A percentile compares a stretch with the other conserved stretches of the same genome.
These are phyloP conservation scores for Drosophila yakuba DNA, from an alignment of 1,140 invertebrate species.

Conservation along the genomic window DNA sequence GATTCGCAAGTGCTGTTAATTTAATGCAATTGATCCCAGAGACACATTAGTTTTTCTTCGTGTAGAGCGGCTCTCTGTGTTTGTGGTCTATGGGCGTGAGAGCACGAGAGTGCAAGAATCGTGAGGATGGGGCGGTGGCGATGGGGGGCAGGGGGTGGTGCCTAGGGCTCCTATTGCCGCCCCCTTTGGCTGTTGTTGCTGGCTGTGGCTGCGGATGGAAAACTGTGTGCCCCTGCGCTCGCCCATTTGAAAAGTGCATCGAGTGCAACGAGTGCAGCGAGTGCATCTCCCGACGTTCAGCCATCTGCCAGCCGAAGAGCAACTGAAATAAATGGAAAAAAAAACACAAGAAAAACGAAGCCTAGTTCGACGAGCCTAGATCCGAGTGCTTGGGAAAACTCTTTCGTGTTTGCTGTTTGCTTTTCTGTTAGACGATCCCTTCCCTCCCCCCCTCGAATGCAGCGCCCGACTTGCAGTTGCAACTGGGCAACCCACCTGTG, in stretches of 20 bases:
- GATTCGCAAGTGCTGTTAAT: background rate
- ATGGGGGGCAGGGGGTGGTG: slow-evolving; percentile 2
- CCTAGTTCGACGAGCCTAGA: slow-evolving; percentile 56
- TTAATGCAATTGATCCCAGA: background rate
- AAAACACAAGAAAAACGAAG: slow-evolving; percentile 36
- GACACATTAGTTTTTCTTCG: slow-evolving; percentile 5
- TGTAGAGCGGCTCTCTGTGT: slow-evolving; percentile 28
- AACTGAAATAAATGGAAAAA: slow-evolving; percentile 25
- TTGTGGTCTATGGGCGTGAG: slow-evolving; percentile 43
- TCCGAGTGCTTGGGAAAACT: slow-evolving; percentile 78
- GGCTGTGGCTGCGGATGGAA: slow-evolving; percentile 38
- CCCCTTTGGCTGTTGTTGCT: slow-evolving; percentile 28
- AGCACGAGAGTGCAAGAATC: slow-evolving; percentile 30
- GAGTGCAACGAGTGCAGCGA: slow-evolving; percentile 39
- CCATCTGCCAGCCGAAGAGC: slow-evolving; percentile 36
- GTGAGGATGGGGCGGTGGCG: background rate
- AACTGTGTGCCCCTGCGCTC: slow-evolving; percentile 55
- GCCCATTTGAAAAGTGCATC: slow-evolving; percentile 82
- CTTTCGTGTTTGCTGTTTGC: slow-evolving; percentile 29
- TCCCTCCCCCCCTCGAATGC: background rate
- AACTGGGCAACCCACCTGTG: slow-evolving; percentile 33
- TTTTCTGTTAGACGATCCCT: slow-evolving; percentile 70
- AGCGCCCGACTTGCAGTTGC: slow-evolving; percentile 8
- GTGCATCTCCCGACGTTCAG: slow-evolving; percentile 31
- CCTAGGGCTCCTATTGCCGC: slow-evolving; percentile 61